Evolutionary conservation across 1,140 invertebrate genomes (phyloP), one percentile per base, ranked within the genome.

Genomic region (Drosophila kepulauana): DNA sequence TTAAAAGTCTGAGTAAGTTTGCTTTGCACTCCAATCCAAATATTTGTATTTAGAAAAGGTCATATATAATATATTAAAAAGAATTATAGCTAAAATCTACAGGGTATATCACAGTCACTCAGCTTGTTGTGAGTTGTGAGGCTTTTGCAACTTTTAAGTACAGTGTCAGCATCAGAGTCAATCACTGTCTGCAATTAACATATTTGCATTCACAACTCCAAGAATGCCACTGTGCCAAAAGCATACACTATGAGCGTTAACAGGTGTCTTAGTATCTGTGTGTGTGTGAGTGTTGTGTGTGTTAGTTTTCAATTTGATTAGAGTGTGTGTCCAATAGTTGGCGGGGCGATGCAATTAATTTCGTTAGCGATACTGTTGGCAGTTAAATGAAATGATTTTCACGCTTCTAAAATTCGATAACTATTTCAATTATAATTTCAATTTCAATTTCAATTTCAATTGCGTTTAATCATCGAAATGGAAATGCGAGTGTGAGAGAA

Each of bases 401-500:
- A 11, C 51, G 48, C 35, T 38, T 38, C 35, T 25, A 38, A 38
- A 38, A 38, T 62, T 58, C 71, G 15, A 64, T 51, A 38, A 38
- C 57, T 45, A 16, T 61, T 71, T 11, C 43, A 7, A n/a, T 35
- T 65, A 54, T 48, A 41, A 41, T 52, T 66, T 59, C 8, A 25
- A 28, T 52, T 58, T 71, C 8, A 25, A 28, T 52, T 58, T 71
- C 38, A 48, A 13, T 15, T 28, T 30, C 48, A 51, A 16, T 43
- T 49, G 5, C 35, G 48, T 57, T 70, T 76, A 72, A 79, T 80
- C 78, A 67, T 13, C 41, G 28, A 75, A 82, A 82, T 75, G 65
- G 48, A 62, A 81, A 74, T 77, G 56, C 35, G n/a, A 25, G 16
- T 5, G 6, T 15, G 5, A 15, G 59, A 25, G n/a, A 78, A 75